A percentile compares a stretch with the other conserved stretches of the same genome.
phyloP scores from a whole-genome alignment of 64 coral and sea anemone species.

The Astreopora myriophthalma region DNA sequence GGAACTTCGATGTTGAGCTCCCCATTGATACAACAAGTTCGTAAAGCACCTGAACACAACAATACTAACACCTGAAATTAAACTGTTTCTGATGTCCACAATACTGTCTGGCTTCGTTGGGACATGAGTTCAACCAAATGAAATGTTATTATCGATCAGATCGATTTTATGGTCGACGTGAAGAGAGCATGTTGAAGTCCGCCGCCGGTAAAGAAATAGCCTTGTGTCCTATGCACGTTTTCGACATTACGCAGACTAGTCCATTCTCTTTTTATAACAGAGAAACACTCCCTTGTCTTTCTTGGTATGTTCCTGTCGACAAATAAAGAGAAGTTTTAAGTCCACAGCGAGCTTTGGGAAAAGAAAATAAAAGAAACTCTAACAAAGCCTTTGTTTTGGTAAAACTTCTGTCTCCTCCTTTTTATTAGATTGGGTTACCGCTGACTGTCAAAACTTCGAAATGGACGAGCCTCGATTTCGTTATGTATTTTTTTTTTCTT shows the following conservation, averaged over 20 bases:
- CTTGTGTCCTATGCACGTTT: background rate
- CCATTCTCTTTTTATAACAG: background rate
- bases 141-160: background rate
- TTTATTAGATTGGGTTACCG: slow-evolving; percentile 37
- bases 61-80: background rate
- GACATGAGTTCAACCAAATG: background rate
- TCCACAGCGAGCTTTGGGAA: background rate
- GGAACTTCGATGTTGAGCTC: slow-evolving; percentile 86
- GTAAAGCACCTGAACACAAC: background rate
- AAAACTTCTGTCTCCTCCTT: slow-evolving; percentile 49
- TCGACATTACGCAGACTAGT: background rate
- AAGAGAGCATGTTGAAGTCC: background rate
- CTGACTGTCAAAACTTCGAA: slow-evolving; percentile 41
- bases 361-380: slow-evolving; percentile 12
- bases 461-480: too few relatives aligned
- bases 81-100: slow-evolving; percentile 5
- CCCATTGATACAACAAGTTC: slow-evolving; percentile 62
- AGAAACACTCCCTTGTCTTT: background rate
- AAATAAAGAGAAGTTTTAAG: background rate
- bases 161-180: background rate
- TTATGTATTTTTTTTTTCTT: too few relatives aligned
- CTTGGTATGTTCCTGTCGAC: background rate
- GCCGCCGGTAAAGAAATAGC: background rate
- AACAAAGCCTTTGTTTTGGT: slow-evolving; percentile 1
- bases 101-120: background rate